Conservation (phyloP, 2,113 vertebrate genomes). For the Aptenodytes patagonicus region DNA sequence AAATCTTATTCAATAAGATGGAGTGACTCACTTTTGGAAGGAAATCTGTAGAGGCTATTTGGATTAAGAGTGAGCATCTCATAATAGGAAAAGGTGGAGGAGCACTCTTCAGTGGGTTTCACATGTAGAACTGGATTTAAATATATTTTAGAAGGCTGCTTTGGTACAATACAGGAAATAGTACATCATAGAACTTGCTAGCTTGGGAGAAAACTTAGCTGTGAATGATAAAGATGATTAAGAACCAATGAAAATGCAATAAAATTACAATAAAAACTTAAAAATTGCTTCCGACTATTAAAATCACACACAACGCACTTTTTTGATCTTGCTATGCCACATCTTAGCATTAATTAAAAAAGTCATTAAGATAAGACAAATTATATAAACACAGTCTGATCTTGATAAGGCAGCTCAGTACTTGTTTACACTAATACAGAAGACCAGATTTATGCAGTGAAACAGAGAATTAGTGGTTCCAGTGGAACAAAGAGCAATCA, state of each 20-base stretch:
- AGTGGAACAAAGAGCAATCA: constrained; percentile 25
- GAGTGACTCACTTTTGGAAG: not conserved
- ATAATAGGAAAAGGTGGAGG: not conserved
- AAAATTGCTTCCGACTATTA: constrained; percentile 22
- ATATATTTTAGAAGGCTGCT: not conserved
- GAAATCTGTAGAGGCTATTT: not conserved
- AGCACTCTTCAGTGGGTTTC: not conserved
- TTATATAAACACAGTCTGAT: constrained; percentile 67
- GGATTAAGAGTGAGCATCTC: not conserved
- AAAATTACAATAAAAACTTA: constrained; percentile 24
- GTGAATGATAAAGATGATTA: constrained; percentile 35
- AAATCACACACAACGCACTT: not conserved
- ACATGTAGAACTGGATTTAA: not conserved
- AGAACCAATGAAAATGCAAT: constrained; percentile 24
- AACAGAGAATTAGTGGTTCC: constrained; percentile 35
- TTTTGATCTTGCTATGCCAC: constrained; percentile 12
- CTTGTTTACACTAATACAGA: constrained; percentile 47
- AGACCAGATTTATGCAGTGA: constrained; percentile 44
- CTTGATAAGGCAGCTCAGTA: constrained; percentile 51
- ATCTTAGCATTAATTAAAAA: constrained; percentile 44
- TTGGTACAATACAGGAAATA: not conserved
- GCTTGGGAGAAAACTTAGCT: not conserved
- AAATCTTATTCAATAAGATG: not conserved
- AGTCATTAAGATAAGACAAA: constrained; percentile 66
- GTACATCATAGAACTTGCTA: not conserved